Percentiles rank a stretch among this genome's conserved stretches.
Conservation (phyloP, 2,888 invertebrate species). For the Drosophila recens region DNA sequence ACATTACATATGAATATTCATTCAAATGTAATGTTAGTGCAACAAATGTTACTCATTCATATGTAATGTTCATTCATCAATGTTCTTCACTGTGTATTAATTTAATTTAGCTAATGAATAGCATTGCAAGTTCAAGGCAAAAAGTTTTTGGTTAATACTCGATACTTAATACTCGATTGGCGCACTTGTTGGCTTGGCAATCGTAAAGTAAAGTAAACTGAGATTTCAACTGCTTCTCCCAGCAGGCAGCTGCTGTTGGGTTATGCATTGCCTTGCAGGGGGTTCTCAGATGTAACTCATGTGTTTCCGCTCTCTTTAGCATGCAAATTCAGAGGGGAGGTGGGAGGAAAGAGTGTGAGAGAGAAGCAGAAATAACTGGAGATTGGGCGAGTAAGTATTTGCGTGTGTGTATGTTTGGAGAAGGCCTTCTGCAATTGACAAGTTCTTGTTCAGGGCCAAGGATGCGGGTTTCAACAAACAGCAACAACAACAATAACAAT, state of each 20-base stretch:
- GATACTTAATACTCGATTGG: background rate
- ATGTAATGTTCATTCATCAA: background rate
- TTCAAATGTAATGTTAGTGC: too few relatives aligned
- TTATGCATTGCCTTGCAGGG: slow-evolving; percentile 1
- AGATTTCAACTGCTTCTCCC: slow-evolving; percentile 1
- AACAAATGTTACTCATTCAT: too few relatives aligned
- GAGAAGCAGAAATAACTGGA: background rate
- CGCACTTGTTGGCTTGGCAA: slow-evolving; percentile 9
- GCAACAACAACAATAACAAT: slow-evolving; percentile 16
- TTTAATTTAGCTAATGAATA: background rate
- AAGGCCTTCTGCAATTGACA: slow-evolving; percentile 64
- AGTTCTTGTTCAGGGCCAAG: slow-evolving; percentile 69
- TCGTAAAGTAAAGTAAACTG: slow-evolving; percentile 1
- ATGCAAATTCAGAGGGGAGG: background rate
- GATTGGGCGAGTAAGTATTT: background rate
- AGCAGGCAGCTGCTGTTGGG: slow-evolving; percentile 6
- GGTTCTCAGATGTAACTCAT: slow-evolving; percentile 5
- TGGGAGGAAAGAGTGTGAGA: background rate
- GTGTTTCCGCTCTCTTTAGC: slow-evolving; percentile 4
- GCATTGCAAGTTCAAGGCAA: background rate
- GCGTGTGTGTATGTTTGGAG: slow-evolving; percentile 6
- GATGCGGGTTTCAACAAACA: slow-evolving; percentile 52
- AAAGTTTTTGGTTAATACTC: background rate
- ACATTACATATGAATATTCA: too few relatives aligned
- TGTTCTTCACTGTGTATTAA: background rate